phyloP scores from a whole-genome alignment of 2,113 vertebrate species.

The Noctilio leporinus region DNA sequence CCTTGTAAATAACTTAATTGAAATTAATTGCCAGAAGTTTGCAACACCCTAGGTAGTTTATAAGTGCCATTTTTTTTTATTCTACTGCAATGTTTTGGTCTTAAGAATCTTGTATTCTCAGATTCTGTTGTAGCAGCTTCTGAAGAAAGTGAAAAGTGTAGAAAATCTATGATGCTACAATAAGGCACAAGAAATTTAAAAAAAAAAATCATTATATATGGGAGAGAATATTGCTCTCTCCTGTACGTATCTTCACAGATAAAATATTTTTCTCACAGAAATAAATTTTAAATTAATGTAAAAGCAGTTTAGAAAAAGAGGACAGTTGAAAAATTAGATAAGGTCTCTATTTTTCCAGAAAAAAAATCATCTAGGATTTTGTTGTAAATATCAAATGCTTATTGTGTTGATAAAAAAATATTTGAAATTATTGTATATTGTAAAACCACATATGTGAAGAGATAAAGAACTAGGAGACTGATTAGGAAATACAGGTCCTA shows the following conservation, averaged over 20 bases:
- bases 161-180: background rate
- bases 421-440: background rate
- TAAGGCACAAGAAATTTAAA: background rate
- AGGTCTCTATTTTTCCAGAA: slow-evolving; percentile 6
- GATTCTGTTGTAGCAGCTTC: background rate
- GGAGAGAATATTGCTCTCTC: background rate
- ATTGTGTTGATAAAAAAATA: background rate
- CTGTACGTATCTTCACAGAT: background rate
- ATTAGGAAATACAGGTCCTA: background rate
- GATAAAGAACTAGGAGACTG: background rate
- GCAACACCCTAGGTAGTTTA: background rate
- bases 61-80: background rate
- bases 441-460: background rate
- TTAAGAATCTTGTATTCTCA: slow-evolving; percentile 16
- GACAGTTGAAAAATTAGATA: background rate
- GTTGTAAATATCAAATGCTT: background rate
- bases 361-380: background rate
- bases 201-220: background rate
- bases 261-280: background rate
- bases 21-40: slow-evolving; percentile 64
- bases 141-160: background rate
- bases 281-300: background rate
- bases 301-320: background rate
- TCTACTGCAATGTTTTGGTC: background rate
- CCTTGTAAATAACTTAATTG: slow-evolving; percentile 69